Conservation (phyloP, 2,797 vertebrate genomes). For the Atherinosoma microstoma region DNA sequence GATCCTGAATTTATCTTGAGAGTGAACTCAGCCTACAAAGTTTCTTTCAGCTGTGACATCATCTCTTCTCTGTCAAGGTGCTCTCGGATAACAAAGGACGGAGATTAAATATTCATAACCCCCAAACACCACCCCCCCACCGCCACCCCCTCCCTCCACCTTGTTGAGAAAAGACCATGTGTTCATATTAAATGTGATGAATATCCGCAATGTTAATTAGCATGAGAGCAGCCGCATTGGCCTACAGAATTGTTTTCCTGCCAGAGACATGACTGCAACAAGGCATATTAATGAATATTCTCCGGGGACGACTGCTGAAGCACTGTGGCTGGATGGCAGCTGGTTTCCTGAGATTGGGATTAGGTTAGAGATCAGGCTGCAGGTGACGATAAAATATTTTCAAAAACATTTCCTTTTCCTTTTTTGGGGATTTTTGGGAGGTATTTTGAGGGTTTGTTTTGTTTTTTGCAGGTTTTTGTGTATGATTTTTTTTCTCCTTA, state of each 20-base stretch:
- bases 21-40: conserved; percentile 36
- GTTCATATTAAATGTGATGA: conserved; percentile 76
- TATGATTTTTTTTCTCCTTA: not conserved
- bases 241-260: conserved; percentile 70
- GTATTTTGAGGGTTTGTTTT: not conserved
- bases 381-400: conserved; percentile 19
- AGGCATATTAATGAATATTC: conserved; percentile 70
- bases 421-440: not conserved
- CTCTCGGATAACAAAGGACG: conserved; percentile 38
- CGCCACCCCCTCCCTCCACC: conserved; percentile 5
- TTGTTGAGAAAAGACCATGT: conserved; percentile 70
- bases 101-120: conserved; percentile 68
- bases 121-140: no score
- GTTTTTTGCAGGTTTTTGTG: not conserved
- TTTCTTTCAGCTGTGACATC: conserved; percentile 49
- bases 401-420: not conserved
- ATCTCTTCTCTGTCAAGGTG: conserved; percentile 71
- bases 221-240: conserved; percentile 72
- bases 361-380: conserved; percentile 23
- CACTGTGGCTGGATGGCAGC: conserved; percentile 24
- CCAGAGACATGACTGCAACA: conserved; percentile 66
- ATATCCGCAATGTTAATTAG: conserved; percentile 77
- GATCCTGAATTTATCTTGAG: conserved; percentile 22
- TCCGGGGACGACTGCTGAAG: conserved; percentile 38
- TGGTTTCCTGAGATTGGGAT: conserved; percentile 35